phyloP scores from a whole-genome alignment of 1,140 invertebrate genomes.

The Drosophila nigrodunni region DNA sequence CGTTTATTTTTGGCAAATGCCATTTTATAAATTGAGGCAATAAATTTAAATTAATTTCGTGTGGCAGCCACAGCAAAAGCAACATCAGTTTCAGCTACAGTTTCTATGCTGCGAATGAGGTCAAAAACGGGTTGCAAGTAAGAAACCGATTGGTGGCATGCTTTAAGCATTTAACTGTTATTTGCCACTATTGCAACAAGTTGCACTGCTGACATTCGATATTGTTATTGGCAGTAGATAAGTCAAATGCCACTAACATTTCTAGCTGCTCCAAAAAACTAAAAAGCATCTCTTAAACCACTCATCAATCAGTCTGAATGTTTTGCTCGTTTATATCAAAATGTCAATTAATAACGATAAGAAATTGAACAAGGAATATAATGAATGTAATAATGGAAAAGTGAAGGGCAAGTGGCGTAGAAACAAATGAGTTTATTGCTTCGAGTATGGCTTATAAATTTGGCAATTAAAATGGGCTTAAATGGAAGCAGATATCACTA shows the following conservation, averaged over 20 bases:
- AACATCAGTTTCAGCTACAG: not conserved
- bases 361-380: not conserved
- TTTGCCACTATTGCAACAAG: constrained; percentile 8
- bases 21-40: constrained; percentile 77
- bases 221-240: constrained; percentile 13
- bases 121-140: constrained; percentile 11
- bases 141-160: constrained; percentile 1
- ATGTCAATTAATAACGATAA: constrained; percentile 16
- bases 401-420: not conserved
- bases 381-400: not conserved
- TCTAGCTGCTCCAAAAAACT: not conserved
- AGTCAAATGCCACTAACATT: constrained; percentile 16
- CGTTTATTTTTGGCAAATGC: constrained; percentile 72
- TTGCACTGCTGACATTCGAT: constrained; percentile 2
- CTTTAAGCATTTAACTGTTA: constrained; percentile 16
- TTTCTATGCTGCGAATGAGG: constrained; percentile 29
- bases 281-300: not conserved
- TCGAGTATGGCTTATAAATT: too few relatives aligned
- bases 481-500: too few relatives aligned
- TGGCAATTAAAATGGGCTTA: too few relatives aligned
- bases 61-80: constrained; percentile 1
- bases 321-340: not conserved
- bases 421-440: not conserved
- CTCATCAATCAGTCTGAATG: constrained; percentile 40
- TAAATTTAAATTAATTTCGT: constrained; percentile 79